Evolutionary conservation across 2,888 invertebrate species (phyloP).

Genomic region (Ophion costatus): DNA sequence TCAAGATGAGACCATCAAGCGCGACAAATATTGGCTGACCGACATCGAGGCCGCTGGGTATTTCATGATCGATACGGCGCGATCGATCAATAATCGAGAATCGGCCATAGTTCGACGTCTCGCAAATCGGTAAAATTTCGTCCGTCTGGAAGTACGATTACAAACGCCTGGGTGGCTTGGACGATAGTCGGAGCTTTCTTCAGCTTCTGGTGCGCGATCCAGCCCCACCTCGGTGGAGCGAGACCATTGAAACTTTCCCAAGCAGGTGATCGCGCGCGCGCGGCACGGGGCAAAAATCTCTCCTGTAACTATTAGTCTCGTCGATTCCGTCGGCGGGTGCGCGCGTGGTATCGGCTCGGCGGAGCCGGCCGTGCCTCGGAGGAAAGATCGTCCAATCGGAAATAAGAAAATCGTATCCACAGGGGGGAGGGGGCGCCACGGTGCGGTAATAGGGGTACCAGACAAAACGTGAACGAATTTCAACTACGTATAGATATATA

Average conservation of each 20-base stretch:
- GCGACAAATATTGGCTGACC: too few relatives aligned
- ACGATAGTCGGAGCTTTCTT: constrained; percentile 8
- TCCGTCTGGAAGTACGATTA: constrained; percentile 20
- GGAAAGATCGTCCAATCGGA: constrained; percentile 56
- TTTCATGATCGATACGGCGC: constrained; percentile 12
- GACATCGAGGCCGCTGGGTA: too few relatives aligned
- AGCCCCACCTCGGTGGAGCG: neutral
- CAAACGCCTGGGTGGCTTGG: constrained; percentile 49
- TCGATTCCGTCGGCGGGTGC: constrained; percentile 20
- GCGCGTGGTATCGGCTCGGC: constrained; percentile 3
- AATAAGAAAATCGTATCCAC: constrained; percentile 60
- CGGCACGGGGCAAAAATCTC: constrained; percentile 43
- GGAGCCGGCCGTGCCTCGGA: constrained; percentile 13
- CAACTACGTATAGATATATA: constrained; percentile 13
- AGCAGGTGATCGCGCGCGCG: constrained; percentile 45
- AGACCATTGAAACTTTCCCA: constrained; percentile 57
- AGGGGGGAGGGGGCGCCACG: constrained; percentile 15
- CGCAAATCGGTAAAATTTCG: constrained; percentile 14
- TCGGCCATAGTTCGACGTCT: neutral
- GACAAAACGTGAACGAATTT: constrained; percentile 50
- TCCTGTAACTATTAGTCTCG: constrained; percentile 54
- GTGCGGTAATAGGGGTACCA: constrained; percentile 55
- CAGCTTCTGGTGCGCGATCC: constrained; percentile 19
- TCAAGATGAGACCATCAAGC: too few relatives aligned
- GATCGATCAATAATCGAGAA: constrained; percentile 8